Percentiles rank a stretch among this genome's conserved stretches.
phyloP scores from a whole-genome alignment of 64 coral and sea anemone species.

The Actinia equina region DNA sequence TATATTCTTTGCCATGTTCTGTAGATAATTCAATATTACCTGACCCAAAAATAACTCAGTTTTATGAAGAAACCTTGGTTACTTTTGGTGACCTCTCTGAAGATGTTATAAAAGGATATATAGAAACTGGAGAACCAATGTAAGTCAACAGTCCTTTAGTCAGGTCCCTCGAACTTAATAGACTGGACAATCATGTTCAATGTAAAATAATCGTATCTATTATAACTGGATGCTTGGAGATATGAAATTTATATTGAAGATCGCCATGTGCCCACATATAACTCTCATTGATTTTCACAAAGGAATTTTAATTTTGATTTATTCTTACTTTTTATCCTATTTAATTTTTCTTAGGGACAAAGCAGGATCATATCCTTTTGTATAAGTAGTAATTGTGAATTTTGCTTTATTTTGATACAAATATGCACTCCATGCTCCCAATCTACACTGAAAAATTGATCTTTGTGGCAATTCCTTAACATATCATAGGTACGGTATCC shows the following conservation, averaged over 20 bases:
- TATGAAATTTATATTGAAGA: too few species aligned
- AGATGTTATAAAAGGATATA: slow-evolving; percentile 80
- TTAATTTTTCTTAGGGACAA: slow-evolving; percentile 85
- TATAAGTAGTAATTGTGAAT: background rate
- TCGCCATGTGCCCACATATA: too few species aligned
- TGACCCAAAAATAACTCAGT: slow-evolving; percentile 56
- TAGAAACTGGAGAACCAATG: slow-evolving; percentile 91
- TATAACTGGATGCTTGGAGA: too few species aligned
- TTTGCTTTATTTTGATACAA: background rate
- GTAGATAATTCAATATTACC: background rate
- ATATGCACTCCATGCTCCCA: background rate
- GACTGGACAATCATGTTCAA: too few species aligned
- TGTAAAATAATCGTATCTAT: too few species aligned
- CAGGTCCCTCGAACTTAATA: too few species aligned
- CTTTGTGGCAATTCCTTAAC: slow-evolving; percentile 51
- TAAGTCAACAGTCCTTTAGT: too few species aligned
- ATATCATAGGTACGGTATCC: slow-evolving; percentile 76
- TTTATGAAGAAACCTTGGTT: slow-evolving; percentile 91
- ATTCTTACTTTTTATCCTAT: too few species aligned
- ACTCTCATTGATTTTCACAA: too few species aligned
- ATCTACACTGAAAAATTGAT: too few species aligned
- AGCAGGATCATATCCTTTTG: slow-evolving; percentile 93
- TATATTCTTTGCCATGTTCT: background rate
- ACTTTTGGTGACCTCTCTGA: slow-evolving; percentile 86
- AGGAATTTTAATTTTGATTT: too few species aligned